These are phyloP conservation scores for Mactra quadrangularis DNA, from an alignment of 1,140 invertebrate genomes.

Conservation along the genomic window DNA sequence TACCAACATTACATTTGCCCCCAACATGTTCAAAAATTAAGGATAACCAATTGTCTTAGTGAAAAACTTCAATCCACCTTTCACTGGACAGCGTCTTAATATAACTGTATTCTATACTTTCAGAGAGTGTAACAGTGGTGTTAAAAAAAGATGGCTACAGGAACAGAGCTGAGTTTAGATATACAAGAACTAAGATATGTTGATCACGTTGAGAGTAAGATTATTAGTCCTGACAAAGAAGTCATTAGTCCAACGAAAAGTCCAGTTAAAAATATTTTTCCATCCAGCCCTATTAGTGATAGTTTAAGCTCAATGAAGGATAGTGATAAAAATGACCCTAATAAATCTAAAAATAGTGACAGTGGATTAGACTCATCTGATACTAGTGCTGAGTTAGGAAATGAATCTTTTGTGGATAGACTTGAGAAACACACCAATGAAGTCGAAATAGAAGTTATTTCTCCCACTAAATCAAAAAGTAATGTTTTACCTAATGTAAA, in stretches of 20 bases:
- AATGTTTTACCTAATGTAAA: constrained; percentile 2
- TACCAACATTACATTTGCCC: too few species aligned
- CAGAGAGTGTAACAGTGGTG: background rate
- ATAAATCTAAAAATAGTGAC: constrained; percentile 19
- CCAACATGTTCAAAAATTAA: too few species aligned
- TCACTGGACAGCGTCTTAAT: too few species aligned
- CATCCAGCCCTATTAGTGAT: background rate
- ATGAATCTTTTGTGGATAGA: constrained; percentile 36
- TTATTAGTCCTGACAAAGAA: constrained; percentile 46
- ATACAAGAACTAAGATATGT: constrained; percentile 26
- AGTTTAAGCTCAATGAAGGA: background rate
- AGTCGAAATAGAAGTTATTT: constrained; percentile 30
- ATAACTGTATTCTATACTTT: too few species aligned
- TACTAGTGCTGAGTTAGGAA: constrained; percentile 17
- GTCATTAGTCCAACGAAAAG: constrained; percentile 52
- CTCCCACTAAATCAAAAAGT: constrained; percentile 28
- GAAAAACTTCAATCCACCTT: too few species aligned
- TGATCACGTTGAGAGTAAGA: constrained; percentile 41
- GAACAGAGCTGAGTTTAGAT: background rate
- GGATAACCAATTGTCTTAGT: too few species aligned
- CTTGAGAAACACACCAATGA: constrained; percentile 25
- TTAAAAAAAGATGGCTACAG: constrained; percentile 1
- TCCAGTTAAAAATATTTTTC: background rate
- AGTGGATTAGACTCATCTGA: constrained; percentile 47
- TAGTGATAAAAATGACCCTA: background rate